Conservation (phyloP, 2,888 invertebrate genomes). For the Tetropium fuscum region DNA sequence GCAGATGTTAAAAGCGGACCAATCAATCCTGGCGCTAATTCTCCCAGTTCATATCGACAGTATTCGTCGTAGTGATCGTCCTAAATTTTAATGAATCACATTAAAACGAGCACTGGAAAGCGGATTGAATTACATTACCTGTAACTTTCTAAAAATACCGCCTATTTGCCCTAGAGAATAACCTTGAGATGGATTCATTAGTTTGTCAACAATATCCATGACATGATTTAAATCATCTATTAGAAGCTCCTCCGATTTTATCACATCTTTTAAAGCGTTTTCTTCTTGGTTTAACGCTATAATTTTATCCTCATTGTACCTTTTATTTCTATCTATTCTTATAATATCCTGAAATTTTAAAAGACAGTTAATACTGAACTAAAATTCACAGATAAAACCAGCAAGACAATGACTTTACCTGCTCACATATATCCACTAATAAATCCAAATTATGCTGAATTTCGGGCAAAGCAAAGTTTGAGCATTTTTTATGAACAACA, state of each 20-base stretch:
- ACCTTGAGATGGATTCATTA: conserved; percentile 68
- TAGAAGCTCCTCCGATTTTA: conserved; percentile 79
- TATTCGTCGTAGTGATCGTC: conserved; percentile 81
- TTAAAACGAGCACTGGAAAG: background rate
- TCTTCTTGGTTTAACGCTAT: conserved; percentile 85
- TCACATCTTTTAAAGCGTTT: conserved; percentile 74
- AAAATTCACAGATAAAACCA: no score
- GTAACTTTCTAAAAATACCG: conserved; percentile 70
- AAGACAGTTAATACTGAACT: background rate
- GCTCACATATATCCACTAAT: conserved; percentile 93
- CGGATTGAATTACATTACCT: conserved; percentile 65
- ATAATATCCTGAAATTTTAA: conserved; percentile 79
- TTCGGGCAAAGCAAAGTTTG: conserved; percentile 87
- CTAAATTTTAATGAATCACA: conserved; percentile 54
- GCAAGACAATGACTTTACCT: conserved; percentile 67
- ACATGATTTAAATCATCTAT: conserved; percentile 80
- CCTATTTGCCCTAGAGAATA: conserved; percentile 72
- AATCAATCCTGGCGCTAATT: conserved; percentile 86
- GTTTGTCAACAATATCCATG: conserved; percentile 74
- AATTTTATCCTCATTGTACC: conserved; percentile 82
- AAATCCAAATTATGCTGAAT: conserved; percentile 92
- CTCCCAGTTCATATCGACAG: conserved; percentile 84
- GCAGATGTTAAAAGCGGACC: conserved; percentile 84
- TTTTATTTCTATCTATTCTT: conserved; percentile 81
- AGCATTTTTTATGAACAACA: conserved; percentile 72